These are phyloP conservation scores for Cyprinella venusta DNA, from an alignment of 2,797 vertebrate species.

Conservation along the genomic window DNA sequence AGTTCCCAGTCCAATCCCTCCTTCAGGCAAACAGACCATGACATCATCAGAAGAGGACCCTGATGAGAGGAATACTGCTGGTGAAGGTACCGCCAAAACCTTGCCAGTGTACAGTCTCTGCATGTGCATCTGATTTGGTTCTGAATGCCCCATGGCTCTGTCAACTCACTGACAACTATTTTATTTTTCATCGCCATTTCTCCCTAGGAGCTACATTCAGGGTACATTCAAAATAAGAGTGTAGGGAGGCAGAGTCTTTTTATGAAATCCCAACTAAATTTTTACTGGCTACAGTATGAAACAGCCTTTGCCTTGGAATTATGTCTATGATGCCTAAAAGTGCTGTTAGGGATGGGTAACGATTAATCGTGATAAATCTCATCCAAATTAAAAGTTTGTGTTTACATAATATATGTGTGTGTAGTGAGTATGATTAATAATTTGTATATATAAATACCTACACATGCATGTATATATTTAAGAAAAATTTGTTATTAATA, in stretches of 20 bases:
- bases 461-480: too few relatives aligned
- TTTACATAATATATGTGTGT: too few relatives aligned
- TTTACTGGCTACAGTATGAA: too few relatives aligned
- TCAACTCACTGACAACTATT: neutral
- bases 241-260: neutral
- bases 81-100: constrained; percentile 72
- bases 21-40: constrained; percentile 74
- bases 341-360: too few relatives aligned
- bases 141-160: neutral
- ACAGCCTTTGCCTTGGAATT: too few relatives aligned
- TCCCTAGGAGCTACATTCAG: neutral
- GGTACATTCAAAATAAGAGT: neutral
- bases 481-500: too few relatives aligned
- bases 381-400: too few relatives aligned
- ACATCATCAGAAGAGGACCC: constrained; percentile 86
- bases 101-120: neutral
- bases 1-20: constrained; percentile 67
- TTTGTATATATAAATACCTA: too few relatives aligned
- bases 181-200: neutral
- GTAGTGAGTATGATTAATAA: too few relatives aligned
- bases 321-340: too few relatives aligned
- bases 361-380: too few relatives aligned
- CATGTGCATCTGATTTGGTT: neutral
- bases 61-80: constrained; percentile 79
- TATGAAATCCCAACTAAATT: neutral